Evolutionary conservation across 2,797 vertebrate genomes (phyloP).

Genomic region (Pipistrellus nathusii): DNA sequence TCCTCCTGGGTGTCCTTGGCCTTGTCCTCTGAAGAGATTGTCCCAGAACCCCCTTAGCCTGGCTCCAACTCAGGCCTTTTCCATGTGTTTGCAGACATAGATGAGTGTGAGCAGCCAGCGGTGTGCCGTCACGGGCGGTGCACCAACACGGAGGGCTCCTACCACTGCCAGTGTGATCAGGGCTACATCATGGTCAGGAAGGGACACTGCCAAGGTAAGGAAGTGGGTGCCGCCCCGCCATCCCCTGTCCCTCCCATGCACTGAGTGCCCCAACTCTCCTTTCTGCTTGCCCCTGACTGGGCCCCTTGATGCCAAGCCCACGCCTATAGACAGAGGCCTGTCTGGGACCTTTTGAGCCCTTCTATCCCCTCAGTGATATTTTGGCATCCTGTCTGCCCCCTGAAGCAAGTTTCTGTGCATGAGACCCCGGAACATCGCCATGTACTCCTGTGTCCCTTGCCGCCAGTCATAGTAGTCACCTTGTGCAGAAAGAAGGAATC

Average conservation of each 20-base stretch:
- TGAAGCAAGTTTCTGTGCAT: not conserved
- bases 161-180: conserved; percentile 92
- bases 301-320: not conserved
- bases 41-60: no score
- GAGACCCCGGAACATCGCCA: not conserved
- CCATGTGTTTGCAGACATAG: conserved; percentile 89
- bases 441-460: not conserved
- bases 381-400: not conserved
- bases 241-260: not conserved
- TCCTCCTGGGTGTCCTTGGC: not conserved
- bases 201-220: conserved; percentile 93
- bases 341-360: not conserved
- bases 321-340: not conserved
- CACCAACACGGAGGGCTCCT: conserved; percentile 94
- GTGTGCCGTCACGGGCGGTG: conserved; percentile 91
- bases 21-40: not conserved
- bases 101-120: conserved; percentile 93
- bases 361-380: not conserved
- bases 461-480: not conserved
- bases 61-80: not conserved
- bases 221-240: rapidly evolving
- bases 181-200: conserved; percentile 91
- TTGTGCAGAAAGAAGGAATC: not conserved
- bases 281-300: not conserved
- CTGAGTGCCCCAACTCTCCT: not conserved